phyloP scores from a whole-genome alignment of 30 jellyfish, hydroid and myxozoan species.

The Euphysa ruthae region DNA sequence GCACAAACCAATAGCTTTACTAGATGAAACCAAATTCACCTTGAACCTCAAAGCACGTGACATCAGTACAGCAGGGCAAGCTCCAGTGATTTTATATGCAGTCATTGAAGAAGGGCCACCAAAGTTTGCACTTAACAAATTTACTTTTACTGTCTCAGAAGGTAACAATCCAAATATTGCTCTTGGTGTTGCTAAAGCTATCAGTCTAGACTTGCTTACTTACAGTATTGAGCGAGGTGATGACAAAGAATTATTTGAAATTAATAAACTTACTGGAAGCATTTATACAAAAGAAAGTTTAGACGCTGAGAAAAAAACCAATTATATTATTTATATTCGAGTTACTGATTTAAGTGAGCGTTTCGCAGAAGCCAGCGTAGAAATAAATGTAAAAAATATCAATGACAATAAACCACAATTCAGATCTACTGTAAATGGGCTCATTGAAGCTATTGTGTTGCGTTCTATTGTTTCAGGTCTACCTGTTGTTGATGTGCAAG shows the following conservation, averaged over 20 bases:
- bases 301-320: conserved; percentile 75
- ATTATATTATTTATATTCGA: conserved; percentile 41
- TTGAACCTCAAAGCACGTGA: conserved; percentile 67
- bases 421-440: conserved; percentile 49
- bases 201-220: conserved; percentile 73
- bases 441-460: conserved; percentile 67
- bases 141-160: conserved; percentile 51
- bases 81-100: conserved; percentile 34
- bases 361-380: conserved; percentile 52
- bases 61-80: conserved; percentile 60
- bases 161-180: conserved; percentile 24
- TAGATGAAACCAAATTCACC: conserved; percentile 25
- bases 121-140: conserved; percentile 53
- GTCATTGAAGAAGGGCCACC: conserved; percentile 82
- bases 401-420: conserved; percentile 76
- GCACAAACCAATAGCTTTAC: conserved; percentile 51
- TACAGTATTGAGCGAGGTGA: conserved; percentile 61
- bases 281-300: conserved; percentile 40
- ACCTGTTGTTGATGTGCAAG: conserved; percentile 47
- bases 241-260: conserved; percentile 36
- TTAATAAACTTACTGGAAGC: conserved; percentile 42
- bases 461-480: conserved; percentile 45
- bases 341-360: conserved; percentile 88
- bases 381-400: conserved; percentile 41
- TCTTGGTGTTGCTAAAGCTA: conserved; percentile 64